Conservation (phyloP, 2,888 invertebrate species). For the Ennomos erosarius region DNA sequence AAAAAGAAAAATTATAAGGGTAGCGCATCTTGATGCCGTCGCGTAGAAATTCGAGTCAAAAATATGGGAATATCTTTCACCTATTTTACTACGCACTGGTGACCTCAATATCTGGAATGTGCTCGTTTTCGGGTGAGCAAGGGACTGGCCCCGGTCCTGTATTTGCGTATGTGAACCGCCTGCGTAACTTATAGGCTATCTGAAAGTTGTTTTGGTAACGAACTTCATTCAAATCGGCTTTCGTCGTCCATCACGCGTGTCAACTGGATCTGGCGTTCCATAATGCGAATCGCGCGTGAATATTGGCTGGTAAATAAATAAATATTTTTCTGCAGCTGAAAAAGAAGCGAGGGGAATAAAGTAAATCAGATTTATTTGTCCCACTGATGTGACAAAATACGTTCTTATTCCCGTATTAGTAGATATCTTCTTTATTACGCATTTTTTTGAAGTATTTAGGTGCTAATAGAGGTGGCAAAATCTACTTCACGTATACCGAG, state of each 20-base stretch:
- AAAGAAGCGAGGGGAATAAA: too few species aligned
- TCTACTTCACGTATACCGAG: too few species aligned
- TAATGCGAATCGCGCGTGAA: constrained; percentile 13
- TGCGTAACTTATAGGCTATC: constrained; percentile 19
- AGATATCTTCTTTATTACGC: too few species aligned
- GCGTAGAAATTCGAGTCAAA: constrained; percentile 25
- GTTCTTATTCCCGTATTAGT: too few species aligned
- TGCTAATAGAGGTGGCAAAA: too few species aligned
- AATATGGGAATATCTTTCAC: constrained; percentile 27
- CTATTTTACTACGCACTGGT: constrained; percentile 29
- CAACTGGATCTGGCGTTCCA: constrained; percentile 11
- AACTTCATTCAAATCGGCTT: constrained; percentile 11
- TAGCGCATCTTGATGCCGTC: constrained; percentile 17
- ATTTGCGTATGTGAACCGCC: constrained; percentile 27
- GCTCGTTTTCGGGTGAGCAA: constrained; percentile 13
- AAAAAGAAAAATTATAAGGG: constrained; percentile 31
- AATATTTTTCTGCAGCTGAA: constrained; percentile 2
- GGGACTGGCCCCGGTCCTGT: constrained; percentile 14
- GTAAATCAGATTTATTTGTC: too few species aligned
- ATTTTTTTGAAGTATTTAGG: too few species aligned
- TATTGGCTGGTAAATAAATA: constrained; percentile 10
- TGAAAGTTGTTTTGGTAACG: constrained; percentile 19
- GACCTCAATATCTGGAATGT: constrained; percentile 29
- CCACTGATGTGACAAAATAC: too few species aligned
- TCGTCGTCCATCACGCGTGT: constrained; percentile 19